Conservation (phyloP, 2,888 invertebrate genomes). For the Drosophila neutralis region DNA sequence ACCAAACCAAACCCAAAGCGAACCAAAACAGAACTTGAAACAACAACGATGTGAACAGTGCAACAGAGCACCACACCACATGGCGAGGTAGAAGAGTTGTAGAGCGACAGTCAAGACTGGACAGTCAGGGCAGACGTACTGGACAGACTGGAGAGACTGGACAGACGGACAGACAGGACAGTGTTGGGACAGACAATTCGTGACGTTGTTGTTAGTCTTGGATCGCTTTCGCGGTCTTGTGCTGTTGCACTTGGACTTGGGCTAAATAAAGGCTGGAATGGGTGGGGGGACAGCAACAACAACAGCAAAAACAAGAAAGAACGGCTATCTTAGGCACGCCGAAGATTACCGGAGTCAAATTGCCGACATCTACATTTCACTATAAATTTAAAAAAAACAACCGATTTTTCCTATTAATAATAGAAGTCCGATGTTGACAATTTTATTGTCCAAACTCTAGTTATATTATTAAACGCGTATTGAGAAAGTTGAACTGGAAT, state of each 20-base stretch:
- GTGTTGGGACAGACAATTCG: constrained; percentile 76
- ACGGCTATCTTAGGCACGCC: not conserved
- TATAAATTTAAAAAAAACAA: not conserved
- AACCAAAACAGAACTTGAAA: constrained; percentile 32
- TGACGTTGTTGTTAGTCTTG: constrained; percentile 80
- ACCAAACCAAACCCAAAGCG: constrained; percentile 15
- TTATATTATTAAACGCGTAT: not conserved
- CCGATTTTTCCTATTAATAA: not conserved
- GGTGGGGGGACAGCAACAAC: constrained; percentile 5
- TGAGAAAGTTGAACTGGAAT: not conserved
- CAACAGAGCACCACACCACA: constrained; percentile 42
- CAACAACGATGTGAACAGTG: constrained; percentile 32
- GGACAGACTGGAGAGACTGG: constrained; percentile 59
- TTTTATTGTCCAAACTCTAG: too few relatives aligned
- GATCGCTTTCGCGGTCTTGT: constrained; percentile 42
- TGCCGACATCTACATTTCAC: not conserved
- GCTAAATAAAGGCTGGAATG: constrained; percentile 52
- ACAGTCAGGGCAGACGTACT: constrained; percentile 11
- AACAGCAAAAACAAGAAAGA: constrained; percentile 23
- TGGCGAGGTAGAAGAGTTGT: constrained; percentile 68
- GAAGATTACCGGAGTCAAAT: not conserved
- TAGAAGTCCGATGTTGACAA: not conserved
- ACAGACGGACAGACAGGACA: constrained; percentile 15
- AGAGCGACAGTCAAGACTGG: constrained; percentile 66
- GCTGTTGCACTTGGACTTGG: constrained; percentile 37